A percentile compares a stretch with the other conserved stretches of the same genome.
Conservation (phyloP, 1,140 invertebrate species). For the Cardiocondyla obscurior region DNA sequence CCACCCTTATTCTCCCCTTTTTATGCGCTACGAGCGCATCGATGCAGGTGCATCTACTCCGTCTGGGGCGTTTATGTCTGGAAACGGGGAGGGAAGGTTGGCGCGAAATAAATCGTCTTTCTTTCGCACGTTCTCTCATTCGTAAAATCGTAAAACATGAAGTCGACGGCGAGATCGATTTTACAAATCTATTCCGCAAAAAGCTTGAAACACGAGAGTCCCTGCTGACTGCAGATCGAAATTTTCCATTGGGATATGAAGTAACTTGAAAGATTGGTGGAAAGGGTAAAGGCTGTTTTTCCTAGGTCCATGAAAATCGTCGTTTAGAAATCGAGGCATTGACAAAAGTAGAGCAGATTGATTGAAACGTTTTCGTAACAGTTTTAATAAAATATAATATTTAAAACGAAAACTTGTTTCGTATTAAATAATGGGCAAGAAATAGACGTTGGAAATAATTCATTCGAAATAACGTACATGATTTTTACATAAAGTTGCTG, state of each 20-base stretch:
- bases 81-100: conserved; percentile 34
- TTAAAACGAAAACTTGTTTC: background rate
- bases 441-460: background rate
- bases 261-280: background rate
- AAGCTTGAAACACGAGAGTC: conserved; percentile 39
- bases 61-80: conserved; percentile 12
- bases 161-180: conserved; percentile 68
- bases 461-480: background rate
- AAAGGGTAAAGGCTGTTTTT: background rate
- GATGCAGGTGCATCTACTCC: conserved; percentile 23
- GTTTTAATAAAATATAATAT: background rate
- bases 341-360: background rate
- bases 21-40: conserved; percentile 32
- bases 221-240: conserved; percentile 9
- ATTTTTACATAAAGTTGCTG: conserved; percentile 13
- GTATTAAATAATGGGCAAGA: background rate
- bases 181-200: conserved; percentile 67
- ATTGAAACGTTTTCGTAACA: background rate
- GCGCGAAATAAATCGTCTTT: conserved; percentile 68
- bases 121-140: conserved; percentile 35
- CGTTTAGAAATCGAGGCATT: background rate
- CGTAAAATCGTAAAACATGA: conserved; percentile 64
- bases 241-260: conserved; percentile 8
- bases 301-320: conserved; percentile 11
- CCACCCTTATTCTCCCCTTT: conserved; percentile 31